These are phyloP conservation scores for Phataginus tricuspis DNA, from an alignment of 2,797 vertebrate genomes.

Conservation along the genomic window DNA sequence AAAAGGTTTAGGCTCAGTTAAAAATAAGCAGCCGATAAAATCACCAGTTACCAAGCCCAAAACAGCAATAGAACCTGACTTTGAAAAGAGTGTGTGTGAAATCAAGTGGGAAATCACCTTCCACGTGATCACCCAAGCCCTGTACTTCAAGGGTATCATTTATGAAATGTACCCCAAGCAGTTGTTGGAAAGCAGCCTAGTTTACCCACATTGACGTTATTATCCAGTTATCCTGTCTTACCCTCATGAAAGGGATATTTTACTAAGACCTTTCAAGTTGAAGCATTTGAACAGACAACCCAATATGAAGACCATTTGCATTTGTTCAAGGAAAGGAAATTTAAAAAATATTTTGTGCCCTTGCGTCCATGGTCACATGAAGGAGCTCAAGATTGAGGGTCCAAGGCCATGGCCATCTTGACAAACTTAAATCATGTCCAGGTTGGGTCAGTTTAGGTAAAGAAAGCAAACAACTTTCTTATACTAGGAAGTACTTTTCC, in stretches of 20 bases:
- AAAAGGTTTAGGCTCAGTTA: neutral
- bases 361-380: neutral
- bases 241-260: neutral
- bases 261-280: neutral
- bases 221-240: neutral
- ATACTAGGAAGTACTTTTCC: constrained; percentile 59
- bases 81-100: neutral
- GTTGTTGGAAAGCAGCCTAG: neutral
- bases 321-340: neutral
- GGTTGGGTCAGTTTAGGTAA: neutral
- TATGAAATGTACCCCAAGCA: neutral
- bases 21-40: constrained; percentile 23
- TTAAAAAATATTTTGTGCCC: neutral
- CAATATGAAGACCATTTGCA: neutral
- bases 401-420: neutral
- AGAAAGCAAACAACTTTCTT: neutral
- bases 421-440: neutral
- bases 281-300: neutral
- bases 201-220: neutral
- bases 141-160: neutral
- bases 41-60: neutral
- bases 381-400: neutral
- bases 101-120: neutral
- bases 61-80: neutral
- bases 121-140: neutral